Percentiles rank a stretch among this genome's conserved stretches.
phyloP scores from a whole-genome alignment of 1,140 invertebrate genomes.

The Agrypnia vestita region DNA sequence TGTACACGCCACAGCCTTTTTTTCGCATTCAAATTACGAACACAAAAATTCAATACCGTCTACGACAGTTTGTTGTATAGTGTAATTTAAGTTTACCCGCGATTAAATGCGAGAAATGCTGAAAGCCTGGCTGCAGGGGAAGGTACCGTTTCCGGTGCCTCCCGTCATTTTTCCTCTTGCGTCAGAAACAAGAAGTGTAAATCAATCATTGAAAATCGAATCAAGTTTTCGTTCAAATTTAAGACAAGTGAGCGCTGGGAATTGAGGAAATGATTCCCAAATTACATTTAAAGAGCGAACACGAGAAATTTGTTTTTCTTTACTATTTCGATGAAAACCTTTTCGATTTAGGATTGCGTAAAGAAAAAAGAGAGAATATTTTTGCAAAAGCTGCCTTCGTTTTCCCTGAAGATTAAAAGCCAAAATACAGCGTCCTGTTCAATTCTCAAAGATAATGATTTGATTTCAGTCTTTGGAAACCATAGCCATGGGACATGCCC shows the following conservation, averaged over 20 bases:
- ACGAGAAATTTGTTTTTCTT: background rate
- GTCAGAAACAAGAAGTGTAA: conserved; percentile 2
- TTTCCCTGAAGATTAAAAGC: conserved; percentile 28
- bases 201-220: conserved; percentile 26
- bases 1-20: no score
- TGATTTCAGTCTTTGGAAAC: conserved; percentile 7
- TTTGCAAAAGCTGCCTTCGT: background rate
- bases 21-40: no score
- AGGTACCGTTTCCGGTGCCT: no score
- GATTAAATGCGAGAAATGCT: background rate
- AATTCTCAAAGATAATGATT: conserved; percentile 4
- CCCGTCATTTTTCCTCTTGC: background rate
- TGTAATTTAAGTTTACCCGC: background rate
- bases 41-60: no score
- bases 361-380: background rate
- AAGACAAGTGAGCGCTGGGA: conserved; percentile 4
- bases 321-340: conserved; percentile 8
- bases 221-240: conserved; percentile 8
- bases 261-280: conserved; percentile 28
- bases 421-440: conserved; percentile 11
- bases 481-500: background rate
- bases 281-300: background rate
- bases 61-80: background rate
- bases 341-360: conserved; percentile 15
- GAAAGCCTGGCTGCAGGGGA: background rate